These are phyloP conservation scores for Kuschelorhynchus macadamiae DNA, from an alignment of 2,888 invertebrate species.

Conservation along the genomic window DNA sequence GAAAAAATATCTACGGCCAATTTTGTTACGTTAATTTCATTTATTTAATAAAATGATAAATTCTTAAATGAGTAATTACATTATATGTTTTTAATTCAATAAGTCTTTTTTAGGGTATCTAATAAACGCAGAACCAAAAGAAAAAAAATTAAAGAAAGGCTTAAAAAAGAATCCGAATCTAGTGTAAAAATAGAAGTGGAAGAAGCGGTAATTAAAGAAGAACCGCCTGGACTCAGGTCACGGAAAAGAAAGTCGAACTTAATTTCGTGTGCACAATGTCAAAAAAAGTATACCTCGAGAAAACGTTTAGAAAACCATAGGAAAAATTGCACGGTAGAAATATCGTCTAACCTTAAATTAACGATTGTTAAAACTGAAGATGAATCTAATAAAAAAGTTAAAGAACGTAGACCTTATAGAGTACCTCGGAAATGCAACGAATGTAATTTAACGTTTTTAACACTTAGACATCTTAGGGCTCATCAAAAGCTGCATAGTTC, in stretches of 20 bases:
- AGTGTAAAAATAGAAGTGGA: neutral
- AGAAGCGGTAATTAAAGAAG: neutral
- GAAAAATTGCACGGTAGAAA: constrained; percentile 1
- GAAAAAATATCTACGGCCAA: too few species aligned
- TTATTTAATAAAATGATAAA: neutral
- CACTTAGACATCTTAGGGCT: constrained; percentile 53
- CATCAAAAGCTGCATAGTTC: constrained; percentile 61
- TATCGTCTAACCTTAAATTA: too few species aligned
- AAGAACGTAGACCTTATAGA: constrained; percentile 28
- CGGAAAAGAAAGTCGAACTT: neutral
- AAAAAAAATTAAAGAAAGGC: neutral
- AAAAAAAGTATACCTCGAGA: neutral
- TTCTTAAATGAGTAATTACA: neutral
- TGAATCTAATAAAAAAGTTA: too few species aligned
- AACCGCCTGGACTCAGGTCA: neutral
- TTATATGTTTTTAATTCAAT: neutral
- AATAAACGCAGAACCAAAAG: neutral
- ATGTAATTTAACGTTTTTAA: constrained; percentile 56
- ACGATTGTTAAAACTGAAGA: too few species aligned
- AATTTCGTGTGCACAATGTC: neutral
- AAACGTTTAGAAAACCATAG: neutral
- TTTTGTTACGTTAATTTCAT: too few species aligned
- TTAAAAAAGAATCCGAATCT: too few species aligned
- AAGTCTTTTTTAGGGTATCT: constrained; percentile 13
- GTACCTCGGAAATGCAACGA: constrained; percentile 55